Conservation (phyloP, 2,888 invertebrate species). For the Hermaeophaga mercurialis region DNA sequence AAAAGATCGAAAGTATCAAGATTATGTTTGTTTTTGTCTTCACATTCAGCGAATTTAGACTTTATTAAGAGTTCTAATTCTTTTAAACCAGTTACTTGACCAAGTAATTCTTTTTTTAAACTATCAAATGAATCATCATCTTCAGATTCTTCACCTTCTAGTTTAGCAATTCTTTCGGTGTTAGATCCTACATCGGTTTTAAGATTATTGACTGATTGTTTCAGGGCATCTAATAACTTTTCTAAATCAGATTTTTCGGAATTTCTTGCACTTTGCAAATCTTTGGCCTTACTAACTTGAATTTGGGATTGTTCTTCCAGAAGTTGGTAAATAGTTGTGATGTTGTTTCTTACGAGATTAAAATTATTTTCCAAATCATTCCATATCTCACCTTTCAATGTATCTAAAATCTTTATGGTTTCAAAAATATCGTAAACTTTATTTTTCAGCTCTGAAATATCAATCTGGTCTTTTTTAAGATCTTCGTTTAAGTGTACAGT, state of each 20-base stretch:
- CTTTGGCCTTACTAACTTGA: background rate
- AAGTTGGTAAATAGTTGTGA: background rate
- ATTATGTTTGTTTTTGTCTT: background rate
- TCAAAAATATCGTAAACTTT: conserved; percentile 6
- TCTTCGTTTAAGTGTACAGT: background rate
- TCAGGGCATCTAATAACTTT: background rate
- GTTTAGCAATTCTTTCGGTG: background rate
- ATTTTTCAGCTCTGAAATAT: background rate
- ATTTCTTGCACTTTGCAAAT: background rate
- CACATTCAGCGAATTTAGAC: background rate
- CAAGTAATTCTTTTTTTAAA: background rate
- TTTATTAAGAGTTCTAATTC: background rate
- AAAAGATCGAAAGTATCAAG: background rate
- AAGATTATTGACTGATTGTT: background rate
- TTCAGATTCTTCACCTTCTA: background rate
- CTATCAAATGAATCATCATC: background rate
- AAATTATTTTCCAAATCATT: conserved; percentile 5
- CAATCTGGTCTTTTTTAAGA: background rate
- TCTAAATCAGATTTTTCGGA: background rate
- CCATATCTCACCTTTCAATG: conserved; percentile 4
- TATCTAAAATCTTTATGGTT: background rate
- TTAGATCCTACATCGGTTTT: background rate
- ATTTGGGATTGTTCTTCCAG: conserved; percentile 4
- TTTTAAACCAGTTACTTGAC: background rate
- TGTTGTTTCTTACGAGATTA: background rate